A percentile compares a stretch with the other conserved stretches of the same genome.
phyloP scores from a whole-genome alignment of 2,888 invertebrate species.

The Leptopilina syphax region DNA sequence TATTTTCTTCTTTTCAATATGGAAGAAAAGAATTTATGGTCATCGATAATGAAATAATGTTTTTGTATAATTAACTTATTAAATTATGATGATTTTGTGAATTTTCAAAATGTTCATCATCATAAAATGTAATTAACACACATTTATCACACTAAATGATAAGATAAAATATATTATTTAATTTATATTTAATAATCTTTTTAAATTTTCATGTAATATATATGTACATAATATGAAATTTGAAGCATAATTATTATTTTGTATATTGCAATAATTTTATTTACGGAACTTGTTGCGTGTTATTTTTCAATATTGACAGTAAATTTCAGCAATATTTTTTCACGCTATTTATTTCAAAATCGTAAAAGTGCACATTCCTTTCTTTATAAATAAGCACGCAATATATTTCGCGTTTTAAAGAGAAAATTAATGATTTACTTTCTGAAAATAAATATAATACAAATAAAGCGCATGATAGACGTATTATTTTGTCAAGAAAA shows the following conservation, averaged over 20 bases:
- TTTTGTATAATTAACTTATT: too few species aligned
- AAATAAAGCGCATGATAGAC: not conserved
- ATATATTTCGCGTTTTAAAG: not conserved
- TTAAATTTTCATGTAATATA: not conserved
- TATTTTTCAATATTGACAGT: not conserved
- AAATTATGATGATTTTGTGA: not conserved
- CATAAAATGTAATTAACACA: not conserved
- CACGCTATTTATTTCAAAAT: not conserved
- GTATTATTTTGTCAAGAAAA: not conserved
- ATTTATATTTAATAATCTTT: too few species aligned
- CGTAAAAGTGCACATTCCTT: not conserved
- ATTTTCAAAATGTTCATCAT: not conserved
- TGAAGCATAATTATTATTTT: not conserved
- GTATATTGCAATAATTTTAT: not conserved
- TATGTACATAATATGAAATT: too few species aligned
- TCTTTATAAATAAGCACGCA: not conserved
- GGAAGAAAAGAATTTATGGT: not conserved
- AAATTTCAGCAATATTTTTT: not conserved
- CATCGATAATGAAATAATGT: not conserved
- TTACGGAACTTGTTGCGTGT: not conserved
- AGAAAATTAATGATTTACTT: not conserved
- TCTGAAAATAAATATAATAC: not conserved
- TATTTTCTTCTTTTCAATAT: not conserved
- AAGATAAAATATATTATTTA: too few species aligned
- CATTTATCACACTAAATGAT: too few species aligned